Evolutionary conservation across 2,113 vertebrate species (phyloP), one percentile per base, ranked within the genome.

Genomic region (Tachysurus fulvidraco): DNA sequence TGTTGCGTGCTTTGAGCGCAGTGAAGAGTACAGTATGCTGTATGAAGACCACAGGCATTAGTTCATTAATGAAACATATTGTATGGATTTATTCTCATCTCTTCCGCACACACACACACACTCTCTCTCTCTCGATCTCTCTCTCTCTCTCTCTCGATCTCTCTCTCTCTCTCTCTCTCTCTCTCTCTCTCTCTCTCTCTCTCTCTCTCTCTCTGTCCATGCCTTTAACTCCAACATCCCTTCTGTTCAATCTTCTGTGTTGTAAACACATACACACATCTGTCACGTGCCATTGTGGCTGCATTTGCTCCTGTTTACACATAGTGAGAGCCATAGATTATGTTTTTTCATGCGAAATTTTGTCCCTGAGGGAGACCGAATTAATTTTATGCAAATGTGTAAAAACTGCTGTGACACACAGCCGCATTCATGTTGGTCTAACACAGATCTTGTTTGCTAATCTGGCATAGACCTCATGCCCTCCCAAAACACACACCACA

Each of bases 351-450:
- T 92, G 92, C 89, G 91, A 93, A 94, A 94, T 92, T 93, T 92
- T 94, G 83, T 82, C 91, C 88, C 84, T 5, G 88, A 91, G 90
- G 87, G 73, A 89, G 84, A 84, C 81, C 80, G 91, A 90, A 94
- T 93, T 95, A 94, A 95, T 94, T 93, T 90, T 92, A 95, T 95
- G 95, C 94, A 94, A 95, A 95, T 94, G 41, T 87, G 93, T 94
- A 92, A 91, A 95, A 94, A 95, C 94, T 92, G 91, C 89, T 88
- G 86, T 93, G 95, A 93, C 93, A 93, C 90, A 91, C 84, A 92
- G 93, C 91, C 92, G 91, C 86, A 92, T 93, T 91, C 88, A 44
- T 92, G 93, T 92, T 92, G 88, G 89, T 92, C 91, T 92, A 92
- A 93, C 95, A 93, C 92, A 95, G 94, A 95, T 94, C 44, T 67